Percentiles rank a stretch among this genome's conserved stretches.
Evolutionary conservation across 2,888 invertebrate species (phyloP).

Genomic region (Augiades crinisus): DNA sequence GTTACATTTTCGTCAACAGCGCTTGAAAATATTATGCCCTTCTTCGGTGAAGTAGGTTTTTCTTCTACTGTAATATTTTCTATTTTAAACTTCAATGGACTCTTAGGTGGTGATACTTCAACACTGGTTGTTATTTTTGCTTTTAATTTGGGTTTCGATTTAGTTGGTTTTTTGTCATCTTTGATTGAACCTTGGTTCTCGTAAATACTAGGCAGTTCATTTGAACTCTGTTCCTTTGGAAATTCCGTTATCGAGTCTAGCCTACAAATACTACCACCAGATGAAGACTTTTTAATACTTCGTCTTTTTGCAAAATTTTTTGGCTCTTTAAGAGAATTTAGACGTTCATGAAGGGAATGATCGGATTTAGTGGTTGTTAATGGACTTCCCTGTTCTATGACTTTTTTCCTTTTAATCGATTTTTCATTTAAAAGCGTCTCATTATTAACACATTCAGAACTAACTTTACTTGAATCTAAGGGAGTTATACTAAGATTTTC

Average conservation of each 20-base stretch:
- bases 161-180: conserved; percentile 32
- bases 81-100: conserved; percentile 76
- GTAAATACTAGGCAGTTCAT: conserved; percentile 66
- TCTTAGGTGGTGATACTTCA: conserved; percentile 64
- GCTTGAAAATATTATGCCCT: conserved; percentile 62
- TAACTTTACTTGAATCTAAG: conserved; percentile 72
- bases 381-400: conserved; percentile 41
- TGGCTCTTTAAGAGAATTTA: conserved; percentile 47
- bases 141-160: conserved; percentile 62
- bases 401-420: conserved; percentile 38
- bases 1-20: conserved; percentile 44
- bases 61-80: conserved; percentile 83
- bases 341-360: conserved; percentile 61
- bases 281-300: conserved; percentile 69
- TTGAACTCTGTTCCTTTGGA: conserved; percentile 48
- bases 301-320: conserved; percentile 48
- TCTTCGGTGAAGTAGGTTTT: conserved; percentile 54
- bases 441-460: conserved; percentile 40
- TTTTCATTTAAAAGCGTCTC: conserved; percentile 38
- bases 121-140: conserved; percentile 79
- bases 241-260: conserved; percentile 73
- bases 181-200: conserved; percentile 56
- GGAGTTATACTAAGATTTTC: conserved; percentile 74
- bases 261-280: conserved; percentile 64
- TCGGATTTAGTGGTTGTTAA: conserved; percentile 72